A percentile compares a stretch with the other conserved stretches of the same genome.
phyloP scores from a whole-genome alignment of 1,140 invertebrate species.

The Zaprionus inermis region DNA sequence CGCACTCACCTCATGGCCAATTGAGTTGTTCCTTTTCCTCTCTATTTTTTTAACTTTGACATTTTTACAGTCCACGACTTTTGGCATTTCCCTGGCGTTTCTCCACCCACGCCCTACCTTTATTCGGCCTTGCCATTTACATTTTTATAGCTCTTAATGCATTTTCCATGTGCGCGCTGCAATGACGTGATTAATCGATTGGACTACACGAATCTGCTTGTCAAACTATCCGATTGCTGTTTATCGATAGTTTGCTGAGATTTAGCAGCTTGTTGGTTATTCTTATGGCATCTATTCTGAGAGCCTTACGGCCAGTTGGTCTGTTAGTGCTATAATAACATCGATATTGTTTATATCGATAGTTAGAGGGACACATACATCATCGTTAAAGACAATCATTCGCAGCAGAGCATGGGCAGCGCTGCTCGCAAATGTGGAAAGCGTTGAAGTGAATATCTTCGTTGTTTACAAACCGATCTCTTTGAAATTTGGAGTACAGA shows the following conservation, averaged over 20 bases:
- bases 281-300: neutral
- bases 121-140: constrained; percentile 64
- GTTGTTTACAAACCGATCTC: no score
- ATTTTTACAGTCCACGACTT: constrained; percentile 60
- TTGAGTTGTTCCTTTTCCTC: constrained; percentile 40
- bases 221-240: constrained; percentile 3
- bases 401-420: no score
- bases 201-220: neutral
- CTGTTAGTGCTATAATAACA: neutral
- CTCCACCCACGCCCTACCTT: neutral
- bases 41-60: constrained; percentile 51
- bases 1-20: constrained; percentile 40
- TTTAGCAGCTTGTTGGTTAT: neutral
- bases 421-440: no score
- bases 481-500: no score
- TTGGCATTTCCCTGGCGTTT: constrained; percentile 22
- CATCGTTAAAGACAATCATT: no score
- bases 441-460: no score
- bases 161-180: constrained; percentile 42
- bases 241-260: neutral
- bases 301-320: neutral
- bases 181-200: neutral
- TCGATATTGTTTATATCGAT: no score
- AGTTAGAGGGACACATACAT: no score
- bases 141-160: constrained; percentile 31